These are phyloP conservation scores for Coreoperca whiteheadi DNA, from an alignment of 2,113 vertebrate species.

Conservation along the genomic window DNA sequence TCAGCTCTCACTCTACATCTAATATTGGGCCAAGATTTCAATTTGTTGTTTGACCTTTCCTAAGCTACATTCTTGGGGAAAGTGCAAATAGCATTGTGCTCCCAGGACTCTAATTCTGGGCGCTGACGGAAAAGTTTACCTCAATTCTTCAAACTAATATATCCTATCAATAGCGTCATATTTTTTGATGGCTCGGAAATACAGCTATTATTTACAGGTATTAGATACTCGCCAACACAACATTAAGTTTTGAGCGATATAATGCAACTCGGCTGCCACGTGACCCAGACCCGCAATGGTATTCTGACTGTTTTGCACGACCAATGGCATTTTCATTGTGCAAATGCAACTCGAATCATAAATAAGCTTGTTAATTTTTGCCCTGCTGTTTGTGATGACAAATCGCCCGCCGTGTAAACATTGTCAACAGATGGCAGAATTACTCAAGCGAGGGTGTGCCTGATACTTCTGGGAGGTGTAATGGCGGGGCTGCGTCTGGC, in stretches of 20 bases:
- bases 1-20: slow-evolving; percentile 69
- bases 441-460: slow-evolving; percentile 73
- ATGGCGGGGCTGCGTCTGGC: slow-evolving; percentile 64
- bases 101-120: slow-evolving; percentile 56
- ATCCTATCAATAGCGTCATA: slow-evolving; percentile 19
- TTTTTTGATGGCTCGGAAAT: slow-evolving; percentile 35
- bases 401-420: slow-evolving; percentile 78
- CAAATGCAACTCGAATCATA: slow-evolving; percentile 71
- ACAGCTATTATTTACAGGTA: slow-evolving; percentile 45
- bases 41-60: slow-evolving; percentile 77
- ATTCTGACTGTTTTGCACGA: slow-evolving; percentile 52
- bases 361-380: slow-evolving; percentile 77
- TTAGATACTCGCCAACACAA: slow-evolving; percentile 3
- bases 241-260: slow-evolving; percentile 8
- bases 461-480: slow-evolving; percentile 75
- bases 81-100: slow-evolving; percentile 68
- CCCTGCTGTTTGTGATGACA: slow-evolving; percentile 77
- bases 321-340: slow-evolving; percentile 66
- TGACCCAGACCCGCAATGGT: slow-evolving; percentile 3
- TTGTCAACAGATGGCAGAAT: slow-evolving; percentile 84
- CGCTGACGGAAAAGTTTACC: slow-evolving; percentile 37
- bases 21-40: slow-evolving; percentile 75
- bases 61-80: slow-evolving; percentile 57
- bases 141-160: slow-evolving; percentile 45
- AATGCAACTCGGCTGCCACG: slow-evolving; percentile 15